Base-by-base conservation (phyloP, 2,888 invertebrate genomes). In the Maniola hyperantus region DNA sequence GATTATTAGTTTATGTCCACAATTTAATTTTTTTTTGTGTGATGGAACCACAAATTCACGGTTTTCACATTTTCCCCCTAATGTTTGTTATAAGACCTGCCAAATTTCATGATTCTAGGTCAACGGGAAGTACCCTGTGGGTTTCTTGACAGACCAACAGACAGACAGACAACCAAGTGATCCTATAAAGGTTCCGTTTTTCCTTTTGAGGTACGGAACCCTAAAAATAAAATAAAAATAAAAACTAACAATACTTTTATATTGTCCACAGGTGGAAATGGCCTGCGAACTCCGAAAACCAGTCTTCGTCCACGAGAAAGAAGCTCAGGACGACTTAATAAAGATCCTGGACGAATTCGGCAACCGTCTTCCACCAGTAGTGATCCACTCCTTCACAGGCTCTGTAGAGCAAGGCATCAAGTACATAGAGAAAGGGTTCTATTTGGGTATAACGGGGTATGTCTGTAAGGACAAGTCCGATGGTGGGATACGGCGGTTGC, bases 401-500 rank as follows among this genome's bases (percentile, higher is more conserved):
- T 96, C 96, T 39, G 95, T 95, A 4, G 96, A 96, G 68, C 97
- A 98, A 83, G 98, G 97, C 0, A 75, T 90, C 2, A 86, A 83
- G 75, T 99, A 98, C 88, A 93, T 99, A 60, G 95, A 97, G 74
- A 94, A 95, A 84, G 97, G 97, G 6, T 97, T 95, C 89, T 97
- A 97, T 83, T 92, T 98, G 74, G 98, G 97, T 5, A 89, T 89
- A 82, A 83, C 86, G 88, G 96, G 97, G 42, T 97, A 96, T 79
- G 91, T 97, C 15, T 97, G 97, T 91, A 97, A 98, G 93, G 98
- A 98, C 81, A 98, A 98, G 88, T 97, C 97, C 6, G 97, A 97
- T 80, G 96, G 96, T 64, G 98, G 98, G 11, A 96, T 99, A 5
- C 93, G 98, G 64, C 95, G 97, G 81, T 89, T 98, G 70, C 84